Evolutionary conservation across 2,888 invertebrate species (phyloP), one percentile per base, ranked within the genome.

Genomic region (Apotomis turbidana): DNA sequence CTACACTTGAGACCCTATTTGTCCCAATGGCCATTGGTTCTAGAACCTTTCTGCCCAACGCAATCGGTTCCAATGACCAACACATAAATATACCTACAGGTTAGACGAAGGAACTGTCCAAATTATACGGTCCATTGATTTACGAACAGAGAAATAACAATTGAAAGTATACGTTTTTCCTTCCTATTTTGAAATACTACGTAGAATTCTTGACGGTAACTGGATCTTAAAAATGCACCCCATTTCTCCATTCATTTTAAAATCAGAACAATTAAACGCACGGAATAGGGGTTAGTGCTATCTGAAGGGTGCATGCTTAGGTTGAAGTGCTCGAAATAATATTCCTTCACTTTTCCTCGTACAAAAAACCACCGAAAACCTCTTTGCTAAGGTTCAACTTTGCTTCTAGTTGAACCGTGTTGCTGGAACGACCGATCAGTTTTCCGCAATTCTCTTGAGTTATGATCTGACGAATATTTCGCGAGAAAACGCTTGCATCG

Each of bases 181-280:
- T 49, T 49, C 9, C 49, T 12, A 49, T 49, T 49, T 2, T 49
- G 5, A 49, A 49, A 49, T 49, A 10, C 59, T 27, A 60, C 36
- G 15, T 57, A 51, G 13, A 59, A 51, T 66, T 67, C 67, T 62
- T 74, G 55, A 51, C 60, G 27, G 44, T 63, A 74, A 76, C 73
- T 76, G 68, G 59, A 63, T 63, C 71, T 81, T 85, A 87, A 83
- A 86, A 88, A 90, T 89, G 83, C 89, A 89, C 88, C 88, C 89
- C 80, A 75, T 77, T 83, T 82, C 83, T 78, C 78, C 79, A 84
- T 85, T 84, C 81, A 83, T 87, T 89, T 87, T 81, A 82, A 89
- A 91, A 91, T 86, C 88, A 88, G 90, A 91, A 93, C 91, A 91
- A 92, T 93, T 90, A 90, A 90, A 87, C 82, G 83, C 86, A 84